Evolutionary conservation across 2,797 vertebrate species (phyloP).

Genomic region (Pampus argenteus): DNA sequence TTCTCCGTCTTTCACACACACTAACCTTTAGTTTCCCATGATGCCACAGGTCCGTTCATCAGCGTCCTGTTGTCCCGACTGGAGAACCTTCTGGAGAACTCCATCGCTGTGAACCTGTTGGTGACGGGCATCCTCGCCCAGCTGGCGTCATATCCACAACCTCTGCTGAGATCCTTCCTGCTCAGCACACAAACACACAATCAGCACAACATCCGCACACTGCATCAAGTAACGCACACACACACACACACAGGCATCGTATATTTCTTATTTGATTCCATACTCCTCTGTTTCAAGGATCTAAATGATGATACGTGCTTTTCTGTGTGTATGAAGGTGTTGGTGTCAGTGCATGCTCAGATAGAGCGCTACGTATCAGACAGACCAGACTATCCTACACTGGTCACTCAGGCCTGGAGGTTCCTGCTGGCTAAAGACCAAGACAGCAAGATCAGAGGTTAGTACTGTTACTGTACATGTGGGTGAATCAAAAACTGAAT

Average conservation of each 20-base stretch:
- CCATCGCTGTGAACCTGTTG: constrained; percentile 93
- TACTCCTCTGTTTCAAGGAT: accelerated
- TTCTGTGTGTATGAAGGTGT: constrained; percentile 70
- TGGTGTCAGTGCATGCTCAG: constrained; percentile 91
- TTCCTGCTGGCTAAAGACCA: constrained; percentile 91
- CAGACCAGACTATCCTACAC: constrained; percentile 88
- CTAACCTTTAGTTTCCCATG: constrained; percentile 9
- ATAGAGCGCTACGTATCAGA: constrained; percentile 89
- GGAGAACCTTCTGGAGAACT: constrained; percentile 97
- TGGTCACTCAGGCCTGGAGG: constrained; percentile 91
- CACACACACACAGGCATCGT: background rate
- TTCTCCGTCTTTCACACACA: background rate
- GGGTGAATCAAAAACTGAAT: too few relatives aligned
- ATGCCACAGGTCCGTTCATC: constrained; percentile 91
- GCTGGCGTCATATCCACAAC: constrained; percentile 94
- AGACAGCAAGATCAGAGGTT: constrained; percentile 79
- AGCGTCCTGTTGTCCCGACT: constrained; percentile 95
- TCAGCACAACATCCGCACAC: constrained; percentile 87
- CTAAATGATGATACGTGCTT: background rate
- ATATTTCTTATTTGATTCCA: accelerated
- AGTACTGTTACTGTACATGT: too few relatives aligned
- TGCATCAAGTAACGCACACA: constrained; percentile 90
- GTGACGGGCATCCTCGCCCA: constrained; percentile 95
- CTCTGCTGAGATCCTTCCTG: constrained; percentile 92
- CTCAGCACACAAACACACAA: constrained; percentile 88